phyloP scores from a whole-genome alignment of 1,140 invertebrate genomes.

The Whitmania pigra region DNA sequence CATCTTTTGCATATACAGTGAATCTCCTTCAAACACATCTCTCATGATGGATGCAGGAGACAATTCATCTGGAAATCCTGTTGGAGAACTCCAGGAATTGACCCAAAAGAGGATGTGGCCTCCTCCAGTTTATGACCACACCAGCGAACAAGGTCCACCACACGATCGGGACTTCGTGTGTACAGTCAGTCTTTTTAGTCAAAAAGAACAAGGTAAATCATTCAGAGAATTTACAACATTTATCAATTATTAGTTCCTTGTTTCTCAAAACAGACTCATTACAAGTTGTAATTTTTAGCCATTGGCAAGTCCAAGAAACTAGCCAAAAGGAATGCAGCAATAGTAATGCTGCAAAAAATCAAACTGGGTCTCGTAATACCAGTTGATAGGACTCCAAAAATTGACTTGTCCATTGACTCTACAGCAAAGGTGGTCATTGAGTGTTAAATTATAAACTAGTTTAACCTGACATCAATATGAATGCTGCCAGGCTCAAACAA shows the following conservation, averaged over 20 bases:
- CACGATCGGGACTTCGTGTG: slow-evolving; percentile 83
- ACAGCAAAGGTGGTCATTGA: too few species aligned
- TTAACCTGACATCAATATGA: too few species aligned
- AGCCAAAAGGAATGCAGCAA: slow-evolving; percentile 80
- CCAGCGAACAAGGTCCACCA: slow-evolving; percentile 71
- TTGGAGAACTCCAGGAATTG: slow-evolving; percentile 85
- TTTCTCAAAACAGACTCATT: background rate
- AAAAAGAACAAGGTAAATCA: slow-evolving; percentile 58
- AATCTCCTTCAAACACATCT: background rate
- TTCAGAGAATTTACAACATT: background rate
- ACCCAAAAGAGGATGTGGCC: slow-evolving; percentile 89
- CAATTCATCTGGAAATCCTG: slow-evolving; percentile 57
- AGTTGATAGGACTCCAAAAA: background rate
- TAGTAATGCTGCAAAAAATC: slow-evolving; percentile 57
- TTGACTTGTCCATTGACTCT: too few species aligned
- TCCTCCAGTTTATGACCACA: slow-evolving; percentile 77
- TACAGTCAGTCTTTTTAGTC: slow-evolving; percentile 49
- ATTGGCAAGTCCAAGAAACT: slow-evolving; percentile 86
- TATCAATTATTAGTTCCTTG: background rate
- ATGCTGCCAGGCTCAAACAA: too few species aligned
- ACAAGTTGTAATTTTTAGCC: slow-evolving; percentile 36
- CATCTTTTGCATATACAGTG: background rate
- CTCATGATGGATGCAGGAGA: slow-evolving; percentile 26
- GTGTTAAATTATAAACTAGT: too few species aligned
- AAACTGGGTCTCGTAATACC: slow-evolving; percentile 13